Evolutionary conservation across 2,797 vertebrate genomes (phyloP), one percentile per base, ranked within the genome.

Genomic region (Sebastes itinus): DNA sequence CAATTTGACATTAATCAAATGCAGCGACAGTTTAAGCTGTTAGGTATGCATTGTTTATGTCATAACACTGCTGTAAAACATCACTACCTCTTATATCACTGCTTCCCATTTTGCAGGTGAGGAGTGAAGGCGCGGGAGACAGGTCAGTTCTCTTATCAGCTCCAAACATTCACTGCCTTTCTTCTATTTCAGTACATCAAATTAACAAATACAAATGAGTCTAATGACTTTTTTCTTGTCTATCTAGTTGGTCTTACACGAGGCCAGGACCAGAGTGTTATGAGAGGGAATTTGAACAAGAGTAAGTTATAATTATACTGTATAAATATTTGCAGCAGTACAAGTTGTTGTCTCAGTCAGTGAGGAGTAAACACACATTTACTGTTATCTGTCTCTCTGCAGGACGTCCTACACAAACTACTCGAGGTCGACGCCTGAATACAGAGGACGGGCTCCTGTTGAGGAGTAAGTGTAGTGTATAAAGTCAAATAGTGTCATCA

Each of bases 391-490:
- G 27, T 84, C 7, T 0, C 63, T 74, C 58, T 52, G 13, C 86
- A 93, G 92, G 32, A 77, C 75, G 8, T 77, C 81, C n/a, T 92
- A 89, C 77, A 81, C 86, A 0, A 20, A 20, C 54, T 93, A 90
- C 82, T 66, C 76, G 0, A 77, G 38, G 18, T 28, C 90, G 18
- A 76, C 16, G n/a, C 23, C 87, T 76, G 78, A 88, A 18, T 83
- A 85, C 68, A 80, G 49, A 23, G 76, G 78, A 58, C 69, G 32
- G 18, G 85, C 88, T 63, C 85, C 49, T 42, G 71, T 65, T 35
- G 75, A 93, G 25, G 78, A 86, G 94, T 95, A 85, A 84, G 93
- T 92, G n/a, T 72, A 5, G 68, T 65, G 8, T 22, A 38, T 16
- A 22, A 14, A 42, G 33, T 79, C 9, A 62, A 30, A 10, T 25